These are phyloP conservation scores for Xanthorhoe designata DNA, from an alignment of 2,888 invertebrate species.

Conservation along the genomic window DNA sequence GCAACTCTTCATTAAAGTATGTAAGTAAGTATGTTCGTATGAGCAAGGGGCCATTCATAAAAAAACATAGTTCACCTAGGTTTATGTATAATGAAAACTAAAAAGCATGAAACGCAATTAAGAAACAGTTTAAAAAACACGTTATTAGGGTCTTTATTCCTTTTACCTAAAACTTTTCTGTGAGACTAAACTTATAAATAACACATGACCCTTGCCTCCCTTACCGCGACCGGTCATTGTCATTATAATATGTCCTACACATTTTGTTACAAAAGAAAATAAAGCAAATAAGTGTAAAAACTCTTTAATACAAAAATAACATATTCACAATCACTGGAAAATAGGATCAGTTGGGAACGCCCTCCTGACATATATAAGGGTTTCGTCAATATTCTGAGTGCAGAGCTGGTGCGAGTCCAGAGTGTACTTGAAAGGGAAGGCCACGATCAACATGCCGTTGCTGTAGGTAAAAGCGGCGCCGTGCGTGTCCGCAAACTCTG, in stretches of 20 bases:
- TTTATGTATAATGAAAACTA: too few species aligned
- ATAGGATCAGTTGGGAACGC: conserved; percentile 28
- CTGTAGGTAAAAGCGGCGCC: conserved; percentile 23
- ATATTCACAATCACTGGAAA: conserved; percentile 9
- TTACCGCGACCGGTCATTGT: too few species aligned
- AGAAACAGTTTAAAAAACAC: too few species aligned
- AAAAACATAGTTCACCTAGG: too few species aligned
- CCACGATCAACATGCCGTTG: conserved; percentile 26
- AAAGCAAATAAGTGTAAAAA: neutral
- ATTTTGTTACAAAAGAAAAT: neutral
- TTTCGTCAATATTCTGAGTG: conserved; percentile 27
- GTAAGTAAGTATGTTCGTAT: too few species aligned
- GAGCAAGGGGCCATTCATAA: too few species aligned
- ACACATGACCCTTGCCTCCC: too few species aligned
- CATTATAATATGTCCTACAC: neutral
- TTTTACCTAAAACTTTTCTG: too few species aligned
- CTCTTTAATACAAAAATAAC: neutral
- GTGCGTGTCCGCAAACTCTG: conserved; percentile 34
- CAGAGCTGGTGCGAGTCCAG: conserved; percentile 21
- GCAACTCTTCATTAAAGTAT: too few species aligned
- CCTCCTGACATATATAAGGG: conserved; percentile 19
- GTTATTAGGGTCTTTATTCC: too few species aligned
- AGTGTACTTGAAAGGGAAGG: conserved; percentile 26
- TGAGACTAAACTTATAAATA: too few species aligned
- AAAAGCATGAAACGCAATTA: too few species aligned